These are phyloP conservation scores for Anseranas semipalmata DNA, from an alignment of 2,113 vertebrate genomes.

Conservation along the genomic window DNA sequence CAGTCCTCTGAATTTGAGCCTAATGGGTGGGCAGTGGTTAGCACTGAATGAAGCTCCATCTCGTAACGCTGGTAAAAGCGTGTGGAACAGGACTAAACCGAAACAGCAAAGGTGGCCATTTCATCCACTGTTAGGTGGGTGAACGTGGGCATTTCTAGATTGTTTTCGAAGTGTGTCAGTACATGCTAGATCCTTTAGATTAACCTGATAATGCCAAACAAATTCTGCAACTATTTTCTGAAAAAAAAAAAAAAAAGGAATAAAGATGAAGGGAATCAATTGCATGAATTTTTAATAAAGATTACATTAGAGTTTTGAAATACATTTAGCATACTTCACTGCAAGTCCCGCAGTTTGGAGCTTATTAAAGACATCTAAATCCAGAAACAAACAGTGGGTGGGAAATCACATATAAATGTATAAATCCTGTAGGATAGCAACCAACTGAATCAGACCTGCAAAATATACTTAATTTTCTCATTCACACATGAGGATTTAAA, in stretches of 20 bases:
- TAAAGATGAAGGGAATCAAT: neutral
- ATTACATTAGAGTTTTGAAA: neutral
- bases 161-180: neutral
- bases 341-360: neutral
- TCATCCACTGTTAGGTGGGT: neutral
- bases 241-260: neutral
- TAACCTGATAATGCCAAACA: neutral
- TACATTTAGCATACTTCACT: neutral
- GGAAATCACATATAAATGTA: neutral
- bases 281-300: neutral
- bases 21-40: neutral
- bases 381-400: neutral
- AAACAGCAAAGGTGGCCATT: neutral
- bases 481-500: neutral
- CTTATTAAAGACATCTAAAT: neutral
- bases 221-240: neutral
- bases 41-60: neutral
- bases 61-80: rapidly evolving
- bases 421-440: neutral
- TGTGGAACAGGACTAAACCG: neutral
- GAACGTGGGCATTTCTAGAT: neutral
- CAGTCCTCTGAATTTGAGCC: neutral
- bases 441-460: neutral
- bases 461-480: neutral
- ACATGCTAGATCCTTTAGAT: neutral